Base-by-base conservation (phyloP, 2,888 invertebrate genomes). In the Cephus spinipes region DNA sequence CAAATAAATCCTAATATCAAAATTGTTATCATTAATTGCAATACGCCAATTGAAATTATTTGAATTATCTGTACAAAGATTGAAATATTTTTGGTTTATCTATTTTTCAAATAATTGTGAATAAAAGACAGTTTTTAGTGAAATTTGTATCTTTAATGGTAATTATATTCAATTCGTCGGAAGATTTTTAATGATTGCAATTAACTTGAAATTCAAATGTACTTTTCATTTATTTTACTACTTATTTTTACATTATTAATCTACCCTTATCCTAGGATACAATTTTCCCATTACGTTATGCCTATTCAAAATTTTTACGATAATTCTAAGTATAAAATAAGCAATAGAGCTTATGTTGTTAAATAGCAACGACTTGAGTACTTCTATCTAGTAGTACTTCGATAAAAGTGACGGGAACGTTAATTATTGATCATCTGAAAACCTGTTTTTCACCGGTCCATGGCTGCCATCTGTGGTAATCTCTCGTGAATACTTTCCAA, bases 281-380 rank as follows among this genome's bases (percentile, higher is more conserved):
- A 91, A 89, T 90, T 90, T 90, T 89, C 89, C 89, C 89, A 90
- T 89, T 90, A 91, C 86, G 82, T 88, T 88, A 89, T 83, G 79
- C 77, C 86, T 87, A 89, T 87, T 88, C 89, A 91, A 91, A 91
- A 90, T 91, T 86, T 81, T 88, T 88, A 89, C 83, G 79, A 77
- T 86, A 87, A 89, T 87, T 88, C 89, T 91, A 91, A 91, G 90
- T 91, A 91, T 90, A 91, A 91, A 91, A 91, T 91, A 91, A 91
- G 90, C 89, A 87, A 86, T 89, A 90, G 88, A 89, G 89, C 90
- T 90, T 90, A 88, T 88, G 87, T 89, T 88, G 85, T 84, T 88
- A 87, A 91, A 87, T 91, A 91, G 89, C 90, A 89, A 90, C 89
- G 88, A 90, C 87, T 89, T 87, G 87, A 90, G 88, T 90, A 88